These are phyloP conservation scores for Argya squamiceps DNA, from an alignment of 2,797 vertebrate species.

Conservation along the genomic window DNA sequence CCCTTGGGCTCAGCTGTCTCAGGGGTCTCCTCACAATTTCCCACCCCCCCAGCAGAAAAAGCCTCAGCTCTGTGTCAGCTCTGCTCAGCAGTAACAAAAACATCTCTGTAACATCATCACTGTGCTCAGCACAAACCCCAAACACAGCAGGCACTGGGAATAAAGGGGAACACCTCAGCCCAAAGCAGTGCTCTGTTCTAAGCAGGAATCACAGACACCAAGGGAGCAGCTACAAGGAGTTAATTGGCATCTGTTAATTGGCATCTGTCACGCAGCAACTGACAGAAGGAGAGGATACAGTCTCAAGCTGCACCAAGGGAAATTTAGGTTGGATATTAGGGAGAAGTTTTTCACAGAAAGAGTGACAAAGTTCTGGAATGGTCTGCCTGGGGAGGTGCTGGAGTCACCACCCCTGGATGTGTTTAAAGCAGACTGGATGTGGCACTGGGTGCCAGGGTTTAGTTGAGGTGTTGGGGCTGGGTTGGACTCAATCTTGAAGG, in stretches of 20 bases:
- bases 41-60: background rate
- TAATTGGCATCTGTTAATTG: background rate
- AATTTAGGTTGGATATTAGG: no score
- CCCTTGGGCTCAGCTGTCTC: background rate
- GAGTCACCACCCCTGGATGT: no score
- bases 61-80: background rate
- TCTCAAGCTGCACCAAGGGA: no score
- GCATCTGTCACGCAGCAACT: no score
- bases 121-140: background rate
- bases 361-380: no score
- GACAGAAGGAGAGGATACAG: no score
- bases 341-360: no score
- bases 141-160: background rate
- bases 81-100: background rate
- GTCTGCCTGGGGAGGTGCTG: no score
- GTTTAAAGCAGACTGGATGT: no score
- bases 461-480: no score
- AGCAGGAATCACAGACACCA: fast-evolving
- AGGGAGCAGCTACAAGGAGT: background rate
- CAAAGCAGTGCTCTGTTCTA: fast-evolving
- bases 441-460: no score
- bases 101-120: background rate
- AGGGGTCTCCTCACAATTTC: background rate
- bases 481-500: no score
- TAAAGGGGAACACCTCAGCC: background rate